Base-by-base conservation (phyloP, 1,140 invertebrate species). In the Euschistus heros region DNA sequence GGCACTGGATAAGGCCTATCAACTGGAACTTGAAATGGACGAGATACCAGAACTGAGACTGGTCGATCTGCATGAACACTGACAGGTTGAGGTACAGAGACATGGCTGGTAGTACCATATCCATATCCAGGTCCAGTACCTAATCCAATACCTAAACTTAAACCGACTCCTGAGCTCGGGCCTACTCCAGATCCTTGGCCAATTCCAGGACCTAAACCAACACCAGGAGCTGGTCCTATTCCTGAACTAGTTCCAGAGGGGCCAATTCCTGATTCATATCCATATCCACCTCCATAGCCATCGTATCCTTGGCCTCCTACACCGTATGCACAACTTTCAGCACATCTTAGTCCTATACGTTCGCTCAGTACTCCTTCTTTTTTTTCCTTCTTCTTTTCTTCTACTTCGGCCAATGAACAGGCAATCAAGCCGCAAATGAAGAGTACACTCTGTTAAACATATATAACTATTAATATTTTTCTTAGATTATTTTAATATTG, bases 1-100 rank as follows among this genome's bases (percentile, higher is more conserved):
- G 68, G 66, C 20, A 65, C 65, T 8, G 68, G 68, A 42, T 65
- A 67, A 6, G 69, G 69, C 20, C 66, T 63, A 37, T 67, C 69
- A 15, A 69, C 66, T 13, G 69, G 69, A 20, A 42, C 27, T 7
- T 27, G 60, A 20, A 37, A 5, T 14, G 60, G 60, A 22, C 14
- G 7, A 18, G 15, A 18, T 5, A 50, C 46, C 7, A 46, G 37
- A 37, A 30, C 60, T 8, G 20, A 24, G 17, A 42, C 27, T 15
- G 60, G 60, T 6, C 26, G 10, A 18, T 54, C 50, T 22, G 8
- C 50, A 10, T 27, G 60, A n/a, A 37, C n/a, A 18, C 20, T n/a
- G 33, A 62, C 60, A 7, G 60, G 60, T 6, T 20, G 15, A 60
- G 57, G 57, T 26, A 27, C 26, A 10, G 26, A 18, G n/a, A n/a